These are phyloP conservation scores for Pimephales promelas DNA, from an alignment of 2,113 vertebrate species.

Conservation along the genomic window DNA sequence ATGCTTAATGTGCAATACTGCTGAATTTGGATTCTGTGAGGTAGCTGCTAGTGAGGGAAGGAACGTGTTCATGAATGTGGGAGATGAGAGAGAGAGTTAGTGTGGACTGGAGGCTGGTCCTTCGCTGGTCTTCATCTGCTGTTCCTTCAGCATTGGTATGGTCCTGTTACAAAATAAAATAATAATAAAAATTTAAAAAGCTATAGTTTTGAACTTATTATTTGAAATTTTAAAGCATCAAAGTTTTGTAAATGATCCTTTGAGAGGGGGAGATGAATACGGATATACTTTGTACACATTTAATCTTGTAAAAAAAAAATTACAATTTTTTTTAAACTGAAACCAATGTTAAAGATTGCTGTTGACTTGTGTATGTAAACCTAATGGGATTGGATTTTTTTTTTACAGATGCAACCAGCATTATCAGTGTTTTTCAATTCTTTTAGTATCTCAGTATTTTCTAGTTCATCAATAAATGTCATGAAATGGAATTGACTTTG, in stretches of 20 bases:
- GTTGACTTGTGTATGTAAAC: constrained; percentile 73
- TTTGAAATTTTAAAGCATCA: constrained; percentile 75
- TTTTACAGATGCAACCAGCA: constrained; percentile 77
- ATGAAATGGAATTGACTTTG: constrained; percentile 34
- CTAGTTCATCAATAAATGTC: constrained; percentile 83
- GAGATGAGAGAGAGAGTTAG: constrained; percentile 47
- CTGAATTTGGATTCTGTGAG: constrained; percentile 74
- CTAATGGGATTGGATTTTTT: constrained; percentile 61
- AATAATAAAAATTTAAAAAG: constrained; percentile 56
- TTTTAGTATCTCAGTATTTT: constrained; percentile 83
- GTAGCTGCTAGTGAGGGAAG: constrained; percentile 76
- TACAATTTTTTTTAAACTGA: constrained; percentile 66
- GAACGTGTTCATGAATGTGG: constrained; percentile 59
- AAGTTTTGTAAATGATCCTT: constrained; percentile 82
- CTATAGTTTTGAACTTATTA: constrained; percentile 72
- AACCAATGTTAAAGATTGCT: constrained; percentile 69
- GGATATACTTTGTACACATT: constrained; percentile 81
- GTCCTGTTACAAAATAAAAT: constrained; percentile 76
- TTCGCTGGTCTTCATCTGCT: constrained; percentile 80
- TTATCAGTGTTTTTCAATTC: constrained; percentile 81
- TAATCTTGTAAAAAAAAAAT: constrained; percentile 77
- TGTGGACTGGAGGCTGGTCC: constrained; percentile 65
- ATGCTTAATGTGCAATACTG: constrained; percentile 77
- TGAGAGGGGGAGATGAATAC: constrained; percentile 70
- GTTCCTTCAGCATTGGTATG: constrained; percentile 75